Evolutionary conservation across 2,113 vertebrate genomes (phyloP).

Genomic region (Platycercus adscitus): DNA sequence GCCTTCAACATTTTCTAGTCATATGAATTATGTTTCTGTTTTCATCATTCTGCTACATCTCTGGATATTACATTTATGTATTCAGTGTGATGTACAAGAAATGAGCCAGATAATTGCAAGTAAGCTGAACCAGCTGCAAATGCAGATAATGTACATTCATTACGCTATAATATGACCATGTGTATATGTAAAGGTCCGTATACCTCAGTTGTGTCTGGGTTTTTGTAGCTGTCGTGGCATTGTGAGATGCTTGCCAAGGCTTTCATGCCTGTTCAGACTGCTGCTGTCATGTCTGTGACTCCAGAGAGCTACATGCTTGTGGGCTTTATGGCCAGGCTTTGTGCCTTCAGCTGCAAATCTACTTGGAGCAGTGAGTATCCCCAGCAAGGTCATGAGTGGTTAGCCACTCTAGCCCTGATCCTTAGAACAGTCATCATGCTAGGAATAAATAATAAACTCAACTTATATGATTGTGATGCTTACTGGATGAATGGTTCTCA

Average conservation of each 20-base stretch:
- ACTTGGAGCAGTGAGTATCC: background rate
- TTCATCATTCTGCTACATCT: background rate
- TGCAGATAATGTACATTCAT: conserved; percentile 32
- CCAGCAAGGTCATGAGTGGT: background rate
- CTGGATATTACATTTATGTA: background rate
- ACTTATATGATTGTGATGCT: background rate
- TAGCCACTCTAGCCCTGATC: background rate
- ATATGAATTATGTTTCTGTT: background rate
- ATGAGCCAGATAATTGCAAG: conserved; percentile 30
- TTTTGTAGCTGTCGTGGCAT: background rate
- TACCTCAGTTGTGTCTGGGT: background rate
- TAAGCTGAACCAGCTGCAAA: conserved; percentile 49
- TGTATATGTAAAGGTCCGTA: background rate
- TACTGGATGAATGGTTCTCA: background rate
- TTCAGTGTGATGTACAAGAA: conserved; percentile 4
- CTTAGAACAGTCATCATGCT: background rate
- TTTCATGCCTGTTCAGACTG: background rate
- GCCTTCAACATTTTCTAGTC: background rate
- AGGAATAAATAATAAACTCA: background rate
- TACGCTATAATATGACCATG: background rate
- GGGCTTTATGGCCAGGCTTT: background rate
- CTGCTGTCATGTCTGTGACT: background rate
- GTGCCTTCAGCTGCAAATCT: background rate
- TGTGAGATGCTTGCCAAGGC: background rate
- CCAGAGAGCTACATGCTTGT: background rate